A percentile compares a stretch with the other conserved stretches of the same genome.
Conservation (phyloP, 2,113 vertebrate genomes). For the Thunnus thynnus region DNA sequence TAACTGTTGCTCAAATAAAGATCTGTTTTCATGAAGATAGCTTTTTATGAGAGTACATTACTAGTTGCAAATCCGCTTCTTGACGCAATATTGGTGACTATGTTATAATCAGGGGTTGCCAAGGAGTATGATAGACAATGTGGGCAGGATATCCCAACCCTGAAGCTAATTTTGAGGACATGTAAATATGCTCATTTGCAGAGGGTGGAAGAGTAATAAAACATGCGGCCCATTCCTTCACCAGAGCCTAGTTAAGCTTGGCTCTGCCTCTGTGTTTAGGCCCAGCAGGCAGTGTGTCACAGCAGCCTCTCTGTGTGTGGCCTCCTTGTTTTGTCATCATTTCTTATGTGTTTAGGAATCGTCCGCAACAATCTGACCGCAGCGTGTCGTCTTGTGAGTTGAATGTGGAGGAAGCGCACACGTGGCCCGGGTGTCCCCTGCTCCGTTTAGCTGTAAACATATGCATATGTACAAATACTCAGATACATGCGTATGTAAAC, state of each 20-base stretch:
- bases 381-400: slow-evolving; percentile 66
- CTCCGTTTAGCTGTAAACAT: slow-evolving; percentile 58
- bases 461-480: slow-evolving; percentile 49
- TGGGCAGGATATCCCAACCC: slow-evolving; percentile 42
- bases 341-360: slow-evolving; percentile 84
- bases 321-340: slow-evolving; percentile 84
- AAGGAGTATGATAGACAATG: slow-evolving; percentile 57
- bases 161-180: slow-evolving; percentile 45
- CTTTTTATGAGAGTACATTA: slow-evolving; percentile 29
- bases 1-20: not conserved
- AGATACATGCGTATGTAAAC: slow-evolving; percentile 50
- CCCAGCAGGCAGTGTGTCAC: slow-evolving; percentile 66
- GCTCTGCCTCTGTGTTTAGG: slow-evolving; percentile 64
- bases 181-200: slow-evolving; percentile 65
- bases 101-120: slow-evolving; percentile 58
- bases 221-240: slow-evolving; percentile 43
- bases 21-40: slow-evolving; percentile 24
- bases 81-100: slow-evolving; percentile 17
- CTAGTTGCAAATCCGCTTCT: slow-evolving; percentile 29
- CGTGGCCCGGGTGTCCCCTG: slow-evolving; percentile 50
- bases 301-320: slow-evolving; percentile 82
- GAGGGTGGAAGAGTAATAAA: slow-evolving; percentile 59
- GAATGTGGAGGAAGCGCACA: slow-evolving; percentile 64
- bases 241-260: slow-evolving; percentile 51
- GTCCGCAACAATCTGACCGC: slow-evolving; percentile 80